A percentile compares a stretch with the other conserved stretches of the same genome.
These are phyloP conservation scores for Caenorhabditis afra DNA, from an alignment of 2,888 invertebrate genomes.

Conservation along the genomic window DNA sequence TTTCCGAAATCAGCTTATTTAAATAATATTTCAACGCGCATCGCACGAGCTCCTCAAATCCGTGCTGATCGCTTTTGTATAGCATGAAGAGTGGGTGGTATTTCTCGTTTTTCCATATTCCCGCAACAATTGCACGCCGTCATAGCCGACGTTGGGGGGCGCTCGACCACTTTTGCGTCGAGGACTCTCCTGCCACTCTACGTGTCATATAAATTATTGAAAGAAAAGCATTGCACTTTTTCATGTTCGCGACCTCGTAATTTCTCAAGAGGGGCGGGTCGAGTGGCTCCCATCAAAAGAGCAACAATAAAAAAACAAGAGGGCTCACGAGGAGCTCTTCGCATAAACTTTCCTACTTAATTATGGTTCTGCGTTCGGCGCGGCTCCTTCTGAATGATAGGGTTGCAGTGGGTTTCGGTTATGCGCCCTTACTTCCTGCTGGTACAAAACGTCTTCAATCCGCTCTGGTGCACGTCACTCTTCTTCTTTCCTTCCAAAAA, in stretches of 20 bases:
- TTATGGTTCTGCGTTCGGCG: not conserved
- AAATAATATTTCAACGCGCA: not conserved
- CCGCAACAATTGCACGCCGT: constrained; percentile 22
- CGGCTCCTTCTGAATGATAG: not conserved
- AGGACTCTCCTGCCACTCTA: constrained; percentile 31
- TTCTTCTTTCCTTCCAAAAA: constrained; percentile 1
- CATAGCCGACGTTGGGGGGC: too few species aligned
- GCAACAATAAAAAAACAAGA: constrained; percentile 17
- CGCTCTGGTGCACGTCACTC: constrained; percentile 33
- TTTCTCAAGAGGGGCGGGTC: constrained; percentile 36
- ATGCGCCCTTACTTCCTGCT: not conserved
- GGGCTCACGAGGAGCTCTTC: constrained; percentile 7
- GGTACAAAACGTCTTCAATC: constrained; percentile 20
- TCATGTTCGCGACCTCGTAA: constrained; percentile 37
- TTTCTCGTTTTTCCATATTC: not conserved
- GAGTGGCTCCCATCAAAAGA: constrained; percentile 15
- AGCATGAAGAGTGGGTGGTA: not conserved
- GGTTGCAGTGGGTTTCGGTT: not conserved
- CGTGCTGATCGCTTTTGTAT: too few species aligned
- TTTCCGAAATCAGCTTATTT: constrained; percentile 14
- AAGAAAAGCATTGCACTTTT: constrained; percentile 23
- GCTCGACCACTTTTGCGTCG: constrained; percentile 16
- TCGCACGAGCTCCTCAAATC: not conserved
- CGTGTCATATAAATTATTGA: constrained; percentile 29
- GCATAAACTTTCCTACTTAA: not conserved